A percentile compares a stretch with the other conserved stretches of the same genome.
These are phyloP conservation scores for Perdix hodgsoniae DNA, from an alignment of 2,797 vertebrate species.

Conservation along the genomic window DNA sequence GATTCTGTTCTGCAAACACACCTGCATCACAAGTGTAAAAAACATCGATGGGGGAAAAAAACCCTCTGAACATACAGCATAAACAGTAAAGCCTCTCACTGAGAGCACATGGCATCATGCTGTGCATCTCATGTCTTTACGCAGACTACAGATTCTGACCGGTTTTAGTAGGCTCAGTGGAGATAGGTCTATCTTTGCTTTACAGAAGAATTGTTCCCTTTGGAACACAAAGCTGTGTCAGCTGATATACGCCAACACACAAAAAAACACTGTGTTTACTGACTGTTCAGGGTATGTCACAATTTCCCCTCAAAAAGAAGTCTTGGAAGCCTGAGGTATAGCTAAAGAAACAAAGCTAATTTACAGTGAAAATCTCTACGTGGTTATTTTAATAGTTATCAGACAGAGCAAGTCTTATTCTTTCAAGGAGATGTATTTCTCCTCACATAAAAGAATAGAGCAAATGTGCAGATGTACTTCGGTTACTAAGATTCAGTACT, in stretches of 20 bases:
- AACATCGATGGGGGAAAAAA: fast-evolving
- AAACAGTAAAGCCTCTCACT: background rate
- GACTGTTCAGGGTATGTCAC: background rate
- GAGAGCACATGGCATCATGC: background rate
- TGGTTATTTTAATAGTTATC: slow-evolving; percentile 21
- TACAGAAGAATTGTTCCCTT: background rate
- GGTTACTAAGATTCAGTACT: slow-evolving; percentile 51
- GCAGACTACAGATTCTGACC: background rate
- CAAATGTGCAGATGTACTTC: background rate
- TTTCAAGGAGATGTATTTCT: slow-evolving; percentile 1
- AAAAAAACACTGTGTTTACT: background rate
- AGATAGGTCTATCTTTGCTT: background rate
- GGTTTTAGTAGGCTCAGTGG: background rate
- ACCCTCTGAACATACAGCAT: background rate
- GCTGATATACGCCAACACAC: background rate
- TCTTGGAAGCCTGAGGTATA: background rate
- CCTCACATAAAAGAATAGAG: slow-evolving; percentile 39
- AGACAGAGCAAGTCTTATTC: background rate
- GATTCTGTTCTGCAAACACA: background rate
- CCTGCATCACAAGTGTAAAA: background rate
- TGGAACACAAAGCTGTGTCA: background rate
- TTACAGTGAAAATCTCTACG: background rate
- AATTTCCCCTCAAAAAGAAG: background rate
- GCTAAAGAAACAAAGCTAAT: background rate
- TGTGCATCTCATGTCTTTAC: background rate